phyloP scores from a whole-genome alignment of 2,888 invertebrate species.

The Plebejus anna region DNA sequence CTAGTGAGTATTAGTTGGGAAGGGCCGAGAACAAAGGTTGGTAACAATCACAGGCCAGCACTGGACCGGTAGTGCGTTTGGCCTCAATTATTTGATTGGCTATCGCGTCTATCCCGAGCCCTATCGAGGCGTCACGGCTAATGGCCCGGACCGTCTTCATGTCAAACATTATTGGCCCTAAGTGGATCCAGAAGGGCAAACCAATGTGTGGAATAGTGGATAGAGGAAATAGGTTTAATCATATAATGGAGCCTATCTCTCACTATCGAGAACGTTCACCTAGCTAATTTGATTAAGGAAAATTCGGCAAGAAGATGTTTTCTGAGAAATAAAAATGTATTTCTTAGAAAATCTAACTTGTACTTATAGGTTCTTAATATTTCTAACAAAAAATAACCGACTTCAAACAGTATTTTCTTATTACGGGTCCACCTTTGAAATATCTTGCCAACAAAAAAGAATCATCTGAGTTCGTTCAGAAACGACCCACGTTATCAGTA shows the following conservation, averaged over 20 bases:
- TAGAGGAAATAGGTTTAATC: conserved; percentile 22
- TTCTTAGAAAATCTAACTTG: too few relatives aligned
- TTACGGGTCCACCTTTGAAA: too few relatives aligned
- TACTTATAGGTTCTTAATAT: too few relatives aligned
- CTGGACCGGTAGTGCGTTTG: conserved; percentile 45
- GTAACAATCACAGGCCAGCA: conserved; percentile 21
- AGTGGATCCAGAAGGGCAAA: conserved; percentile 39
- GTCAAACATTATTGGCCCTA: conserved; percentile 43
- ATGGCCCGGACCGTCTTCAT: conserved; percentile 44
- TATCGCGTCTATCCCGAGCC: conserved; percentile 50
- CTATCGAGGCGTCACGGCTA: conserved; percentile 46
- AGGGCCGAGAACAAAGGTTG: not conserved
- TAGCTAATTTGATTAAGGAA: not conserved
- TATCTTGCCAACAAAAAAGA: not conserved
- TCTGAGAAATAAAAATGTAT: not conserved
- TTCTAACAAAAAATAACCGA: too few relatives aligned
- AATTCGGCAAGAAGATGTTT: not conserved
- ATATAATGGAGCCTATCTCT: conserved; percentile 17
- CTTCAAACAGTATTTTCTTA: too few relatives aligned
- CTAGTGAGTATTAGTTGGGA: too few relatives aligned
- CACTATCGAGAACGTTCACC: not conserved
- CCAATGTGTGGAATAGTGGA: conserved; percentile 33
- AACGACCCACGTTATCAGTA: not conserved
- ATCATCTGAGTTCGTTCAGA: not conserved
- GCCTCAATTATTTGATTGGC: conserved; percentile 73